Base-by-base conservation (phyloP, 2,888 invertebrate species). In the Chrysomela aeneicollis region DNA sequence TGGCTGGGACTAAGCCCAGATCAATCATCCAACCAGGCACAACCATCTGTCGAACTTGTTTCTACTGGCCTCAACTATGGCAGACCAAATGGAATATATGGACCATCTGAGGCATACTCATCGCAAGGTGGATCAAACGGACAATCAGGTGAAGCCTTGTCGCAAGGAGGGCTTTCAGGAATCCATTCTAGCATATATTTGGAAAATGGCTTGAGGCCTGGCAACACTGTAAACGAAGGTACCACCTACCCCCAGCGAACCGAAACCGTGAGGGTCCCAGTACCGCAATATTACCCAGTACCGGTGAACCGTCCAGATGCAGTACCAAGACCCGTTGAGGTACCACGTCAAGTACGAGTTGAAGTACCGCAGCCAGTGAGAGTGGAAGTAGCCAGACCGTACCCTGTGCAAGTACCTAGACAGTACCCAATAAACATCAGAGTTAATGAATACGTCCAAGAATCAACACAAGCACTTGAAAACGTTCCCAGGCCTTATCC, bases 321-420 rank as follows among this genome's bases (percentile, higher is more conserved):
- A 42, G 77, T 80, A 35, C 77, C 76, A 6, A 71, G 75, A 59
- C 79, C 76, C 5, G 77, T 77, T 2, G 76, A 78, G 10, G 77
- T 79, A 26, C 79, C 79, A 21, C 72, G 78, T 18, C 77, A 78
- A 37, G 77, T 79, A 1, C 67, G 65, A 17, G 76, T 79, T 1
- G 78, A 79, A 67, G 77, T 81, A 21, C 79, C 80, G 3, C 75
- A 75, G 8, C 79, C 79, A 30, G 74, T 80, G 52, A 73, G 70
- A 55, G 78, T 79, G n/a, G 64, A 69, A 22, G 75, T 79, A 0
- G 57, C 60, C 0, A 74, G 75, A 58, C 80, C 79, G 17, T 73
- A 78, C 61, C 78, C 77, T 55, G 78, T 79, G 9, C 65, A 66
- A n/a, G 76, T 78, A 15, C 68, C 75, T 35, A 75, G 77, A 47